phyloP scores from a whole-genome alignment of 53 echinoderm and acorn worm species.

The Echinarachnius parma region DNA sequence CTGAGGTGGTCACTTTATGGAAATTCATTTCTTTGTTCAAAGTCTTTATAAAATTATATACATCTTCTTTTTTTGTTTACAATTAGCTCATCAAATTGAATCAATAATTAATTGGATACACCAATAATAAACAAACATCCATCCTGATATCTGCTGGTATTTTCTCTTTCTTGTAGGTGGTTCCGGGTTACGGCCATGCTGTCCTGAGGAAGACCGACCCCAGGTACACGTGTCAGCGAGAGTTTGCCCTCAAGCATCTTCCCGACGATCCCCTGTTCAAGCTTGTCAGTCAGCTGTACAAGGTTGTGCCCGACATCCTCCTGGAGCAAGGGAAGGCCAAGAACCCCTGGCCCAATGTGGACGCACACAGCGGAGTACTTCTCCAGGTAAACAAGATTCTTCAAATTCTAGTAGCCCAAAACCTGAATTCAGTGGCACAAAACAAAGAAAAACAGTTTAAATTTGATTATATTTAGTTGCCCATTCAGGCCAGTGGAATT shows the following conservation, averaged over 20 bases:
- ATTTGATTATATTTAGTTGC: no score
- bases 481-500: no score
- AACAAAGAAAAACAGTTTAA: no score
- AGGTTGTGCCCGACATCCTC: slow-evolving; percentile 70
- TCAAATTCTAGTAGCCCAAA: no score
- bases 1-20: no score
- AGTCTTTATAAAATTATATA: no score
- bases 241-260: slow-evolving; percentile 96
- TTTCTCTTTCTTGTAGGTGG: slow-evolving; percentile 59
- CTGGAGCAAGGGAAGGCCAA: slow-evolving; percentile 86
- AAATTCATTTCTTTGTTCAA: no score
- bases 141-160: not conserved
- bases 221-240: slow-evolving; percentile 83
- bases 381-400: slow-evolving; percentile 82
- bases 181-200: slow-evolving; percentile 98
- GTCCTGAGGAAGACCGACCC: slow-evolving; percentile 98
- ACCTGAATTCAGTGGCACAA: no score
- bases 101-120: no score
- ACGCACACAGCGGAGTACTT: slow-evolving; percentile 85
- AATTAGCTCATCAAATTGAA: no score
- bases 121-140: no score
- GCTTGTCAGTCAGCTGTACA: slow-evolving; percentile 83
- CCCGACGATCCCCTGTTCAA: slow-evolving; percentile 89
- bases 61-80: no score
- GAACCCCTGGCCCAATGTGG: slow-evolving; percentile 94